Evolutionary conservation across 2,113 vertebrate species (phyloP), one percentile per base, ranked within the genome.

Genomic region (Xiphophorus couchianus): DNA sequence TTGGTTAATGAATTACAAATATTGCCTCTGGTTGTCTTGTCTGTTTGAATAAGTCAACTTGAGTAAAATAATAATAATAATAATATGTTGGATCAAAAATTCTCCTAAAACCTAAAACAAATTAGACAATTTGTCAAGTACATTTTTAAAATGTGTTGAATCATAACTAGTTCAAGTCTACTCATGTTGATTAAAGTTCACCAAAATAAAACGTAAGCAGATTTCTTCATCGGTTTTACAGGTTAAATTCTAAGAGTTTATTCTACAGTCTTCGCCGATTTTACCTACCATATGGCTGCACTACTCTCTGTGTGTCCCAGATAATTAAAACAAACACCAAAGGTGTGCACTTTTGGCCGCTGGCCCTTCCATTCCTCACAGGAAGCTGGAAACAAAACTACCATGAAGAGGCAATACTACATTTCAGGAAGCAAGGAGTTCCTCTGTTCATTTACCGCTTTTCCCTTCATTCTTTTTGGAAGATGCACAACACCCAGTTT

Each of bases 341-440:
- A 77, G 77, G 76, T 78, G 85, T 74, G 69, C 62, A 66, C 42
- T 67, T 44, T 31, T 88, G 82, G 85, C 77, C 6, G 33, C 6
- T 39, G 58, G 30, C 69, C 78, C 17, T 66, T 35, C 33, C 66
- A 48, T 78, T 86, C 66, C 35, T 64, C 60, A 30, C 42, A 84
- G 88, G 84, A 90, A 88, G 82, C 75, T 80, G 81, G 71, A 76
- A 87, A 83, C 77, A 78, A 89, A 91, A 82, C 82, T 25, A 17
- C 27, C 17, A 14, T 25, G 5, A 54, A 75, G 74, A 62, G 78
- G 66, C 70, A 67, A 62, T 62, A 78, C n/a, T 76, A 66, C 33
- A 27, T 69, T 80, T 68, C 63, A 63, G 64, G 66, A 86, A 84
- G 66, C 74, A 73, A 88, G 83, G 78, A 91, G 82, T 82, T 84